phyloP scores from a whole-genome alignment of 2,113 vertebrate genomes.

The Paramormyrops kingsleyae region DNA sequence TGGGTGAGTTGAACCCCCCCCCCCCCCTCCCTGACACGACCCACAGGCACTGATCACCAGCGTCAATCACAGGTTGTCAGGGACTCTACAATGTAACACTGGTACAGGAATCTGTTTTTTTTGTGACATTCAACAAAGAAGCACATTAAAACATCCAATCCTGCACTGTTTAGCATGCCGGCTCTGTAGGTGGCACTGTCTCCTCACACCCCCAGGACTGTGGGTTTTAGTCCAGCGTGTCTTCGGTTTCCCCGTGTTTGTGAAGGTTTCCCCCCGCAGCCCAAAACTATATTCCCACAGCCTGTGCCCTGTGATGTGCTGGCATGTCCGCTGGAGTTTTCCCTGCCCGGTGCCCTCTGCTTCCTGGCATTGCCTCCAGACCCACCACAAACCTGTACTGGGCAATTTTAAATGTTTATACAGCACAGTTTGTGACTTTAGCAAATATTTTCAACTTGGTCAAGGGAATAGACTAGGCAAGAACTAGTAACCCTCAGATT shows the following conservation, averaged over 20 bases:
- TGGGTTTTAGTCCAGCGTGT: background rate
- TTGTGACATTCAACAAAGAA: background rate
- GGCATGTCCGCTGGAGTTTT: background rate
- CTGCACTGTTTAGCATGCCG: background rate
- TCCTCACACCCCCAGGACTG: background rate
- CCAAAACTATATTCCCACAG: background rate
- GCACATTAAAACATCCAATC: background rate
- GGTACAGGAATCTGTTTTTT: background rate
- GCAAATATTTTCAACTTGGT: background rate
- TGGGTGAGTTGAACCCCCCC: background rate
- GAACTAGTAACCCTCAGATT: background rate
- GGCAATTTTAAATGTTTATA: background rate
- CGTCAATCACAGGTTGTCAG: background rate
- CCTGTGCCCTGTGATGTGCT: background rate
- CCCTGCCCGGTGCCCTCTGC: background rate
- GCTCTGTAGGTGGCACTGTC: background rate
- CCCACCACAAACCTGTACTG: background rate
- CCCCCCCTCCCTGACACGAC: background rate
- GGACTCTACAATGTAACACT: background rate
- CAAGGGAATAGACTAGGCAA: background rate
- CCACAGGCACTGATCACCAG: background rate
- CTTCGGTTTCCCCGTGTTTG: background rate
- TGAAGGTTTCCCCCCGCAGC: background rate
- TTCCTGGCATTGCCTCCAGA: background rate
- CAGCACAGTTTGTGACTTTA: background rate